Percentiles rank a stretch among this genome's conserved stretches.
These are phyloP conservation scores for Meandrusa payeni DNA, from an alignment of 2,888 invertebrate species.

Conservation along the genomic window DNA sequence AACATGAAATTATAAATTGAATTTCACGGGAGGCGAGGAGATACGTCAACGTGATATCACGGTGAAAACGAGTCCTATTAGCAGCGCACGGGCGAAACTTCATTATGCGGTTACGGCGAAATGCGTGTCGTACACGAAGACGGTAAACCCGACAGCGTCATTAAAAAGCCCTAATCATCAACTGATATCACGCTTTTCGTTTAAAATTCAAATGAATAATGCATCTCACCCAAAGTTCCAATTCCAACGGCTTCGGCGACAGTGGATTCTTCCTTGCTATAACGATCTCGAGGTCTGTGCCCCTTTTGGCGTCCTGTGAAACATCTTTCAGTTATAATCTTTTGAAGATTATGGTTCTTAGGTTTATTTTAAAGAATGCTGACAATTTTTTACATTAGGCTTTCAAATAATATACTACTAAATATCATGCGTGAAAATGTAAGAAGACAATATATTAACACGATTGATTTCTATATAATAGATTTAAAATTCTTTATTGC, in stretches of 20 bases:
- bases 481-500: too few relatives aligned
- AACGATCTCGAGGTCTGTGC: conserved; percentile 90
- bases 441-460: too few relatives aligned
- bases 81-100: conserved; percentile 55
- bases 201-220: conserved; percentile 44
- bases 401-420: too few relatives aligned
- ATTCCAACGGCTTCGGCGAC: conserved; percentile 87
- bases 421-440: too few relatives aligned
- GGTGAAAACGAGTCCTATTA: conserved; percentile 67
- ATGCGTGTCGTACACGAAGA: conserved; percentile 55
- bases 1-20: conserved; percentile 49
- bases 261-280: conserved; percentile 90
- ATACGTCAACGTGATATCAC: conserved; percentile 48
- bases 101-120: conserved; percentile 66
- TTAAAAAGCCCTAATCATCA: conserved; percentile 38
- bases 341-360: too few relatives aligned
- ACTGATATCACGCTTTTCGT: conserved; percentile 27
- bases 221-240: conserved; percentile 89
- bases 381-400: too few relatives aligned
- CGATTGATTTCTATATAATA: too few relatives aligned
- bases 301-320: conserved; percentile 86
- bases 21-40: conserved; percentile 46
- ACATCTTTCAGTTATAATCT: too few relatives aligned
- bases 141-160: conserved; percentile 49
- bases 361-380: conserved; percentile 1